phyloP scores from a whole-genome alignment of 2,113 vertebrate species.

The Vanacampus margaritifer region DNA sequence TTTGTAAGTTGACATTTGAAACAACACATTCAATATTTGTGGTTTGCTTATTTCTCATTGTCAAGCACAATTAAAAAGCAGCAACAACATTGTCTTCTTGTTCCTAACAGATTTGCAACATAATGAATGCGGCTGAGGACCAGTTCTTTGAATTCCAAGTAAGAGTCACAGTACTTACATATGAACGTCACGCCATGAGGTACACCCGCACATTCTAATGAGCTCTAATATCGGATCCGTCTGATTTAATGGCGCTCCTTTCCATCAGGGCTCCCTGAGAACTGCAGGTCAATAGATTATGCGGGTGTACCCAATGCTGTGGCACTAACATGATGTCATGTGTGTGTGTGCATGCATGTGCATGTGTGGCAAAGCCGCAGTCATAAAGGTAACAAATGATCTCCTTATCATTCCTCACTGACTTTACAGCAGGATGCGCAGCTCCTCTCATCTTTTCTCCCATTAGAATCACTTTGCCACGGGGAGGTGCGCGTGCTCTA shows the following conservation, averaged over 20 bases:
- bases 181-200: too few species aligned
- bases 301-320: neutral
- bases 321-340: neutral
- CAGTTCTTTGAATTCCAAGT: conserved; percentile 65
- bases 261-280: neutral
- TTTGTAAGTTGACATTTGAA: too few species aligned
- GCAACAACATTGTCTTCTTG: neutral
- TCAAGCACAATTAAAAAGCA: too few species aligned
- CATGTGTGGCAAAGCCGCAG: neutral
- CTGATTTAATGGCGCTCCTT: neutral
- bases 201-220: neutral
- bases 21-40: too few species aligned
- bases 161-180: conserved; percentile 1
- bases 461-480: neutral
- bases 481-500: neutral
- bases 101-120: conserved; percentile 65
- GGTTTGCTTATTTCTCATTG: neutral
- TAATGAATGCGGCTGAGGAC: conserved; percentile 64
- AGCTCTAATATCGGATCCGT: neutral
- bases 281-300: neutral
- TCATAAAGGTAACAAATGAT: neutral
- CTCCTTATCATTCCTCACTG: neutral
- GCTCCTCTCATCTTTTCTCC: neutral
- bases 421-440: conserved; percentile 1
- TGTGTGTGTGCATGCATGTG: neutral